A percentile compares a stretch with the other conserved stretches of the same genome.
These are phyloP conservation scores for Aphaenogaster rudis DNA, from an alignment of 1,140 invertebrate species.

Conservation along the genomic window DNA sequence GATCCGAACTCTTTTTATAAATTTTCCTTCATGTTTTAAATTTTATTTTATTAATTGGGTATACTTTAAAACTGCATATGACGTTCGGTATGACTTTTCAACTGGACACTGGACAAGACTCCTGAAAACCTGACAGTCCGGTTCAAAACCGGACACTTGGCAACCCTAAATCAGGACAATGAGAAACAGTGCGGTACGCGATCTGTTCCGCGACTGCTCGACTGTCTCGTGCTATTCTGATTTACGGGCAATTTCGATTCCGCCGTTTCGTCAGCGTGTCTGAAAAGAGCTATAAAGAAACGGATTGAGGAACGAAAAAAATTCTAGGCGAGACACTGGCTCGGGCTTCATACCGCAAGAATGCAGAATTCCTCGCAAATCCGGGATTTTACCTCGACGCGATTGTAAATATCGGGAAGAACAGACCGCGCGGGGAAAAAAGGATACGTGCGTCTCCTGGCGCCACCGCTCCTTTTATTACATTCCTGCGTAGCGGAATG, in stretches of 20 bases:
- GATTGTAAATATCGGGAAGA: conserved; percentile 59
- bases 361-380: conserved; percentile 29
- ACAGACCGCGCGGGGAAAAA: conserved; percentile 2
- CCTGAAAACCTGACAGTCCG: too few species aligned
- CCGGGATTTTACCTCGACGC: conserved; percentile 26
- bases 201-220: not conserved
- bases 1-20: too few species aligned
- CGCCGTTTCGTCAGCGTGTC: not conserved
- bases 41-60: too few species aligned
- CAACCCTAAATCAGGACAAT: not conserved
- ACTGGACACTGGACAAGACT: too few species aligned
- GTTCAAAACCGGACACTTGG: too few species aligned
- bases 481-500: conserved; percentile 19
- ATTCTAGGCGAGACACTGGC: not conserved
- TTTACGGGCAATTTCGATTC: not conserved
- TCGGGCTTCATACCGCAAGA: not conserved
- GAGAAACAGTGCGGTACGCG: not conserved
- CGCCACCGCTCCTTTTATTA: conserved; percentile 36
- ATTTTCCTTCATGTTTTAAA: too few species aligned
- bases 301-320: not conserved
- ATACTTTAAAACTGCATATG: too few species aligned
- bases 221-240: not conserved
- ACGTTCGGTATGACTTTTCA: too few species aligned
- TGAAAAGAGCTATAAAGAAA: not conserved
- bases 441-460: conserved; percentile 28